Evolutionary conservation across 2,888 invertebrate species (phyloP), one percentile per base, ranked within the genome.

Genomic region (Zygaena filipendulae): DNA sequence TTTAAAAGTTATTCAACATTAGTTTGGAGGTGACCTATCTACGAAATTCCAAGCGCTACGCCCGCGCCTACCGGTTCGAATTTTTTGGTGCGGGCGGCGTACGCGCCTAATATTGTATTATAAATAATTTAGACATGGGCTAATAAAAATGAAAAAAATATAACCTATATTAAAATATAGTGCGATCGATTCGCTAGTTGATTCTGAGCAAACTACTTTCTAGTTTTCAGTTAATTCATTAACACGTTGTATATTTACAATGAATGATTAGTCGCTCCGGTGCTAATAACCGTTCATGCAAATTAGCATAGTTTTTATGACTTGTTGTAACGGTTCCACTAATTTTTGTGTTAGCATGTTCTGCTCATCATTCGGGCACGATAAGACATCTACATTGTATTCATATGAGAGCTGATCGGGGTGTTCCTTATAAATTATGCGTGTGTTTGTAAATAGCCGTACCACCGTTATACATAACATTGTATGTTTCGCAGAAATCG

Each of bases 381-480:
- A 59, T 59, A 60, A 53, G 43, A 38, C 42, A 57, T 58, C 51
- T 52, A 52, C 46, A 67, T 68, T 68, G 64, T 69, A 67, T 69
- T 61, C 59, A 59, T 60, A 61, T 60, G 49, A 58, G 52, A 47
- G 45, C 42, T 52, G 53, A 64, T 59, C 49, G 54, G 55, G n/a
- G 46, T 49, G 43, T 52, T 45, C 45, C 43, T 42, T 50, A 51
- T 55, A 51, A 51, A 47, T 42, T 48, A 49, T 47, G 42, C 47
- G 39, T 33, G 45, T 45, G 42, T 45, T 53, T 41, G 49, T 46
- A 48, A 49, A 52, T 47, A n/a, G n/a, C n/a, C n/a, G n/a, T n/a
- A 42, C 39, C 43, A 43, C 39, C 33, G 32, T 43, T 47, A 36
- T 46, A 55, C 50, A 53, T 52, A 59, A 51, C 40, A 36, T 43